Percentiles rank a stretch among this genome's conserved stretches.
phyloP scores from a whole-genome alignment of 2,888 invertebrate genomes.

The Dimorphilus gyrociliatus region DNA sequence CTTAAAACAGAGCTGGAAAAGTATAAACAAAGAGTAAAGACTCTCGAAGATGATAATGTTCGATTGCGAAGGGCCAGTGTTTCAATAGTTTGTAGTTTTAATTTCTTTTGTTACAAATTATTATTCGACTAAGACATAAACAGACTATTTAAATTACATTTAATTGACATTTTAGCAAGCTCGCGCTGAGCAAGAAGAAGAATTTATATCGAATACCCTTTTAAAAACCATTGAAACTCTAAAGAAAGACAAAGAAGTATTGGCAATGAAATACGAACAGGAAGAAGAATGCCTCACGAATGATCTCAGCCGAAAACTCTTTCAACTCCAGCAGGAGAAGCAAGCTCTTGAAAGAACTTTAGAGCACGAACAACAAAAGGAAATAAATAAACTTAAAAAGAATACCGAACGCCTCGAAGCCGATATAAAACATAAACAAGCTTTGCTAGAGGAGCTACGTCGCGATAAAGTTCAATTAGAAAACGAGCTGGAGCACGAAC shows the following conservation, averaged over 20 bases:
- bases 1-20: slow-evolving; percentile 91
- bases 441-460: slow-evolving; percentile 67
- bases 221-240: slow-evolving; percentile 94
- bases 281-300: slow-evolving; percentile 98
- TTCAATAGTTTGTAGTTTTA: slow-evolving; percentile 88
- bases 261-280: slow-evolving; percentile 96
- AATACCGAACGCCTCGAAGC: slow-evolving; percentile 96
- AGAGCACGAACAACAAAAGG: slow-evolving; percentile 87
- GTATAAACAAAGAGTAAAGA: slow-evolving; percentile 81
- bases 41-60: slow-evolving; percentile 80
- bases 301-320: slow-evolving; percentile 59
- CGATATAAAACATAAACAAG: slow-evolving; percentile 86
- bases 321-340: slow-evolving; percentile 77
- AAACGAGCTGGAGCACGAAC: slow-evolving; percentile 95
- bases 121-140: too few relatives aligned
- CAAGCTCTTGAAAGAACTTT: slow-evolving; percentile 87
- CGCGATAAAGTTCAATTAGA: slow-evolving; percentile 95
- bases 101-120: too few relatives aligned
- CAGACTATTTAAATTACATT: too few relatives aligned
- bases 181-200: slow-evolving; percentile 97
- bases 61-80: slow-evolving; percentile 85
- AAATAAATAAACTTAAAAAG: slow-evolving; percentile 86
- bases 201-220: slow-evolving; percentile 92
- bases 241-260: slow-evolving; percentile 94
- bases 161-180: slow-evolving; percentile 59